phyloP scores from a whole-genome alignment of 2,113 vertebrate genomes.

The Psettodes erumei region DNA sequence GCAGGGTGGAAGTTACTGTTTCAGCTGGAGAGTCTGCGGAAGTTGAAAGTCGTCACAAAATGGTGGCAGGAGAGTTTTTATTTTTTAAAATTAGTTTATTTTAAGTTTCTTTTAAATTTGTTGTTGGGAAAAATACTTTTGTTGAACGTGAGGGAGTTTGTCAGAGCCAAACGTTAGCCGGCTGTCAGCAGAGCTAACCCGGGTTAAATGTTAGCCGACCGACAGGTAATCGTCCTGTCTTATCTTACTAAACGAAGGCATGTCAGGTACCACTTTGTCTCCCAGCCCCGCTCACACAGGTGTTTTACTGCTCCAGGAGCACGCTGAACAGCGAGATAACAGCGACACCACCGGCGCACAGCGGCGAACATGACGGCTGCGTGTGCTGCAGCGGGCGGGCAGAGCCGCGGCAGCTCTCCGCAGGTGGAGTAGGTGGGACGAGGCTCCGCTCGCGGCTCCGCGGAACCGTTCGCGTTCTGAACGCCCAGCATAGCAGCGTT shows the following conservation, averaged over 20 bases:
- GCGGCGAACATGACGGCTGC: neutral
- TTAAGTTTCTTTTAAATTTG: neutral
- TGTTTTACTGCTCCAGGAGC: neutral
- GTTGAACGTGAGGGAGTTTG: neutral
- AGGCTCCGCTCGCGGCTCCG: slow-evolving; percentile 18
- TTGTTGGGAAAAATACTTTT: neutral
- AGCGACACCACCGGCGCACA: slow-evolving; percentile 47
- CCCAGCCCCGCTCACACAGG: neutral
- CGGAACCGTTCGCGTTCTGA: slow-evolving; percentile 28
- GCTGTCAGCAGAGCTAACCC: neutral
- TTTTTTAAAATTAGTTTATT: too few species aligned
- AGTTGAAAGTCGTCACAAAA: too few species aligned
- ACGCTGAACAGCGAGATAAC: slow-evolving; percentile 4
- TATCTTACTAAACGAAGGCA: neutral
- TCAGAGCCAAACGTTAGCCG: neutral
- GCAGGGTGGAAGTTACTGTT: too few species aligned
- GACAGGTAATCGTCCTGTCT: too few species aligned
- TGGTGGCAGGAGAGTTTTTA: too few species aligned
- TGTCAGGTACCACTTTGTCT: neutral
- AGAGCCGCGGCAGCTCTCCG: slow-evolving; percentile 18
- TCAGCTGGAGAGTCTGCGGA: too few species aligned
- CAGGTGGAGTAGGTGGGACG: slow-evolving; percentile 50
- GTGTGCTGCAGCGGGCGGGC: slow-evolving; percentile 32
- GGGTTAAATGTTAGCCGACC: neutral
- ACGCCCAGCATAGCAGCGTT: slow-evolving; percentile 37